Conservation (phyloP, 2,113 vertebrate species). For the Lipophrys pholis region DNA sequence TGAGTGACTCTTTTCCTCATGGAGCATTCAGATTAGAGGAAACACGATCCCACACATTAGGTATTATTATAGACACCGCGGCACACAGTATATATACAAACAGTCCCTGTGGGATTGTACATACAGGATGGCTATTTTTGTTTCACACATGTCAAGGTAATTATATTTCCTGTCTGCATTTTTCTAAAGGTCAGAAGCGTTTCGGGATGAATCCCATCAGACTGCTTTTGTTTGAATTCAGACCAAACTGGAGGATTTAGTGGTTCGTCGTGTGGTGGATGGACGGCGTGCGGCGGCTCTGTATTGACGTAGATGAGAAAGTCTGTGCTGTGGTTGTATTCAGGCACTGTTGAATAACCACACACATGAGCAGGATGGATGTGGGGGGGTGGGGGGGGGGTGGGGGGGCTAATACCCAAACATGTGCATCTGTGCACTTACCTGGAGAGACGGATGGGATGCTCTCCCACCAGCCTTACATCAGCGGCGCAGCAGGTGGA, state of each 20-base stretch:
- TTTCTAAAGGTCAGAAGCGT: no score
- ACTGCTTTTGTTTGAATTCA: background rate
- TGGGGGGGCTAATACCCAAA: no score
- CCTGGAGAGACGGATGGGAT: background rate
- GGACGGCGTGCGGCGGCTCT: background rate
- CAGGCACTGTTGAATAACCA: background rate
- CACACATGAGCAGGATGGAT: background rate
- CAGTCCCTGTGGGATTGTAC: background rate
- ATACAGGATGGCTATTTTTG: background rate
- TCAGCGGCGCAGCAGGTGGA: slow-evolving; percentile 44
- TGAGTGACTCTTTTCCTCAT: slow-evolving; percentile 6
- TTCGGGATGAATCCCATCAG: no score
- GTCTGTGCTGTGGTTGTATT: background rate
- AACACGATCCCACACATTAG: slow-evolving; percentile 10
- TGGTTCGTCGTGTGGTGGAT: background rate
- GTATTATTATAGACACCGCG: slow-evolving; percentile 5
- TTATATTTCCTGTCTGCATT: no score
- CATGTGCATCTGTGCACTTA: background rate
- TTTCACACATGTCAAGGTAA: background rate
- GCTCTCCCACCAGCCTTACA: slow-evolving; percentile 17
- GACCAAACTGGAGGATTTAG: background rate
- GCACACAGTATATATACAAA: background rate
- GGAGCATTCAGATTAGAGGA: slow-evolving; percentile 34
- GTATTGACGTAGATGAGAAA: no score
- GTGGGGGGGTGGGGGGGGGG: no score